Evolutionary conservation across 2,888 invertebrate species (phyloP).

Genomic region (Tiliacea aurago): DNA sequence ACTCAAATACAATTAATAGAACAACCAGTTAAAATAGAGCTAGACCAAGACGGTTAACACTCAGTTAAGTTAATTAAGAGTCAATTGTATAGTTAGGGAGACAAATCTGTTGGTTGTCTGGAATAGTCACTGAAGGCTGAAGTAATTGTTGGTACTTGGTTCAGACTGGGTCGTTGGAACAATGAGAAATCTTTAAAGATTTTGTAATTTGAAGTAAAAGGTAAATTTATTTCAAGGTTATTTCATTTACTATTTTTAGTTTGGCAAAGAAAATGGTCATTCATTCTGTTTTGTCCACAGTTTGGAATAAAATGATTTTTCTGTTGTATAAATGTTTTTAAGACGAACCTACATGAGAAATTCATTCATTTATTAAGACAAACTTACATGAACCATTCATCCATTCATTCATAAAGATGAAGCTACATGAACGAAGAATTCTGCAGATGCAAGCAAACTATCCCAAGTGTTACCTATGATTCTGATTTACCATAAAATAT

Average conservation of each 20-base stretch:
- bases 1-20: constrained; percentile 31
- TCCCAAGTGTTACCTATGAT: neutral
- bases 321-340: neutral
- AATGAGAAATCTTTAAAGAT: constrained; percentile 8
- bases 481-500: neutral
- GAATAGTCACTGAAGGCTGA: neutral
- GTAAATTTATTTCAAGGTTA: neutral
- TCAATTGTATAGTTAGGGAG: constrained; percentile 42
- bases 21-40: constrained; percentile 42
- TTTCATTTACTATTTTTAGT: neutral
- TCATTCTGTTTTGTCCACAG: neutral
- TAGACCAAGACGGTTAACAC: constrained; percentile 42
- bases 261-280: neutral
- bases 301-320: neutral
- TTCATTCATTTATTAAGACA: neutral
- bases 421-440: neutral
- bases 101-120: constrained; percentile 47
- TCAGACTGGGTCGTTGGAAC: neutral
- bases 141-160: constrained; percentile 10
- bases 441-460: neutral
- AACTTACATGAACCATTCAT: too few species aligned
- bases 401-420: too few species aligned
- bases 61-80: constrained; percentile 44
- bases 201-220: neutral
- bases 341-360: neutral